Evolutionary conservation across 2,797 vertebrate species (phyloP), one percentile per base, ranked within the genome.

Genomic region (Spinus pinus): DNA sequence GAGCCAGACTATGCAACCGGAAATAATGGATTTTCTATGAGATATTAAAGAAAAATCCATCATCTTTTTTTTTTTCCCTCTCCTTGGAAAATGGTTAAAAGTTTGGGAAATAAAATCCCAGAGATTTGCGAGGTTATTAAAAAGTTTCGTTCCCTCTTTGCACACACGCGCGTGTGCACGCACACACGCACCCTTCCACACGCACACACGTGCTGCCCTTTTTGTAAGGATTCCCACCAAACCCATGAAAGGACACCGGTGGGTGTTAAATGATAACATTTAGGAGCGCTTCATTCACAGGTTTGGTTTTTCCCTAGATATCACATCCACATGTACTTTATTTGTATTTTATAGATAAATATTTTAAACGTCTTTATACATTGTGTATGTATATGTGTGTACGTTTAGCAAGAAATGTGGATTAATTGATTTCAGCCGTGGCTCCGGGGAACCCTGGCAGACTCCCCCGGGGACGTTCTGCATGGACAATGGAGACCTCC

Each of bases 21-120:
- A 94, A 95, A 93, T 37, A 92, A 96, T 50, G 39, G 53, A 72
- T 95, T 97, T 73, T 75, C 86, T 82, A 86, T 47, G 49, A 87
- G 67, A 82, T 82, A 60, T 86, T 69, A 88, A 81, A 83, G 27
- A 83, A 94, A 91, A 77, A 72, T 65, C 58, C 50, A 49, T 60
- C 35, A 11, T 1, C 1, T 6, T 5, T 37, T 37, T 37, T 31
- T 33, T 23, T 56, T n/a, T 56, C 41, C 7, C 18, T 8, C 12
- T 3, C 7, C 11, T 69, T 19, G 18, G 54, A 85, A 91, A 60
- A 12, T 20, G 31, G 31, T 86, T 69, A 78, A 37, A 74, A 75
- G 41, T 58, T 56, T 10, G 37, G n/a, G 78, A 90, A 81, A 71
- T 10, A 37, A 90, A 66, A 70, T 51, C 51, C 22, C 5, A 10